Conservation (phyloP, 2,888 invertebrate species). For the Neoscelio sp. region DNA sequence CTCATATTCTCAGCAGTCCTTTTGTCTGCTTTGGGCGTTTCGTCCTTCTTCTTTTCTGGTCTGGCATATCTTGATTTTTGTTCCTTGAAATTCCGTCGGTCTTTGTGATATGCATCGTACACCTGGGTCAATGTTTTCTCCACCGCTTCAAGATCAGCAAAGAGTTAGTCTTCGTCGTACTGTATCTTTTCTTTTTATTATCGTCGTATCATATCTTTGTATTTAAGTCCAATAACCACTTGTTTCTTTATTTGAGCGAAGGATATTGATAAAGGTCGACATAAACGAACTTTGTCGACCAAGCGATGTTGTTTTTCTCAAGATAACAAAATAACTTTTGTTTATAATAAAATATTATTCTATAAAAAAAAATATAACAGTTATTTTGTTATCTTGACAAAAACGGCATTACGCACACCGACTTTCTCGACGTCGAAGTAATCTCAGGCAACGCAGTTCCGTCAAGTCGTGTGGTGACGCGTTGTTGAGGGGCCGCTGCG, state of each 20-base stretch:
- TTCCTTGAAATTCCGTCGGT: neutral
- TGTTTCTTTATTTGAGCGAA: conserved; percentile 10
- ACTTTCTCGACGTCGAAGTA: no score
- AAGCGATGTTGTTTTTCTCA: no score
- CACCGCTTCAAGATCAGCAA: neutral
- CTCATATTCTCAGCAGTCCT: neutral
- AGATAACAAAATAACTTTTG: no score
- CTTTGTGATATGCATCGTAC: neutral
- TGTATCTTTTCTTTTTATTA: no score
- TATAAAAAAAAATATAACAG: no score
- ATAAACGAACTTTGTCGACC: conserved; percentile 19
- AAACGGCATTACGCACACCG: no score
- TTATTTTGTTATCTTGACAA: no score
- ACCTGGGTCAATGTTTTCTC: neutral
- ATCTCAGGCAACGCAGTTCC: no score
- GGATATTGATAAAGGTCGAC: conserved; percentile 3
- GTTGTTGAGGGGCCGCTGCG: no score
- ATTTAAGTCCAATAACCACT: neutral
- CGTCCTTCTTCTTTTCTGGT: neutral
- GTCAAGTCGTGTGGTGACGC: no score
- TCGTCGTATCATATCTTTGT: neutral
- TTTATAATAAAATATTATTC: no score
- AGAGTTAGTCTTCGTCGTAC: neutral
- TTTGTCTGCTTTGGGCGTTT: neutral
- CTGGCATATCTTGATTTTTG: no score